phyloP scores from a whole-genome alignment of 2,888 invertebrate genomes.

The Phengaris arion region DNA sequence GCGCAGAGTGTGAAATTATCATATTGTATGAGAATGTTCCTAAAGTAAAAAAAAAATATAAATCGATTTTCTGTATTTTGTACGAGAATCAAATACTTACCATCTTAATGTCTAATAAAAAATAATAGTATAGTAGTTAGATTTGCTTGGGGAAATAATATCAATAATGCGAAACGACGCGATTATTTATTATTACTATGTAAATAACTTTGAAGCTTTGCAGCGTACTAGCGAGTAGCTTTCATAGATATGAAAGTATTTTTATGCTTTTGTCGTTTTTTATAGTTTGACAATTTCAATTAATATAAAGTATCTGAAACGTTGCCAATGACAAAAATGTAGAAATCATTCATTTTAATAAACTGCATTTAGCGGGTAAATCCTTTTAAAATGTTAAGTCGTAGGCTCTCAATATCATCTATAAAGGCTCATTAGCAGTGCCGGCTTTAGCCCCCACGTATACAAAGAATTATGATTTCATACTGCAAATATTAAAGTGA shows the following conservation, averaged over 20 bases:
- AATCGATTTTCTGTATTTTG: not conserved
- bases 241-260: not conserved
- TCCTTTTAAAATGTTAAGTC: not conserved
- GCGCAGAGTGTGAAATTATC: not conserved
- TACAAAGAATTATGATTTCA: too few relatives aligned
- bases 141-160: not conserved
- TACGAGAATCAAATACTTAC: not conserved
- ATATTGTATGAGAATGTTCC: not conserved
- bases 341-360: not conserved
- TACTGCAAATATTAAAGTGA: too few relatives aligned
- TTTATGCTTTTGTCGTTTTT: not conserved
- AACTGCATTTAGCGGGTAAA: not conserved
- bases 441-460: too few relatives aligned
- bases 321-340: not conserved
- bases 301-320: not conserved
- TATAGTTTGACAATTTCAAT: not conserved
- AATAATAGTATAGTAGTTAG: constrained; percentile 5
- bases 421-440: too few relatives aligned
- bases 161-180: not conserved
- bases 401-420: too few relatives aligned
- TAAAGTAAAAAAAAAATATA: not conserved
- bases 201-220: not conserved
- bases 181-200: not conserved
- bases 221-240: not conserved
- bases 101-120: not conserved